A percentile compares a stretch with the other conserved stretches of the same genome.
Evolutionary conservation across 2,888 invertebrate species (phyloP).

Genomic region (Selenia dentaria): DNA sequence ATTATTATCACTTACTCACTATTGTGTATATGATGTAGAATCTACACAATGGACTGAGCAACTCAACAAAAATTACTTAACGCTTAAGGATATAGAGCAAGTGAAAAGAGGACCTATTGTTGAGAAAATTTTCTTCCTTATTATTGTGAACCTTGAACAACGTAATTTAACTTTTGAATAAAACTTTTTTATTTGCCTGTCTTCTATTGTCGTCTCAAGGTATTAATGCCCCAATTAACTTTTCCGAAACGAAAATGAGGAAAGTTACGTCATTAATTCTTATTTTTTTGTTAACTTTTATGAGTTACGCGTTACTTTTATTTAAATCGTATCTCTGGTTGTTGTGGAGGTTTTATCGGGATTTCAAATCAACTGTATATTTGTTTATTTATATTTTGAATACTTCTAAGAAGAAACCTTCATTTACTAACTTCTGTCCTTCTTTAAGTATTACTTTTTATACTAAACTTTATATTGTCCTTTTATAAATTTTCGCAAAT

Average conservation of each 20-base stretch:
- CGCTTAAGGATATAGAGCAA: constrained; percentile 3
- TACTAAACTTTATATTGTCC: no score
- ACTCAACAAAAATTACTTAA: no score
- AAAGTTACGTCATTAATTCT: constrained; percentile 37
- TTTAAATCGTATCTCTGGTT: constrained; percentile 20
- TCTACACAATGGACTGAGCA: no score
- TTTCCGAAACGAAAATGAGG: constrained; percentile 33
- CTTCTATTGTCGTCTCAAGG: constrained; percentile 28
- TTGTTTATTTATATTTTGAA: no score
- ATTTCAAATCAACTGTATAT: no score
- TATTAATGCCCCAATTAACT: constrained; percentile 33
- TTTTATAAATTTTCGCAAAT: no score
- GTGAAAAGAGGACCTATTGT: constrained; percentile 18
- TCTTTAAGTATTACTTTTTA: no score
- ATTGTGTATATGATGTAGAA: no score
- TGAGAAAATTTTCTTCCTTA: constrained; percentile 13
- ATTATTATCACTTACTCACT: no score
- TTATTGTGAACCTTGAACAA: constrained; percentile 18
- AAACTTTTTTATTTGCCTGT: constrained; percentile 30
- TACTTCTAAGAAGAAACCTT: no score
- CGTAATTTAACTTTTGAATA: constrained; percentile 35
- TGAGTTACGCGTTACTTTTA: constrained; percentile 22
- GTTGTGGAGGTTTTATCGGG: constrained; percentile 2
- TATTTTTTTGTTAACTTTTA: constrained; percentile 33
- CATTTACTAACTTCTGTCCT: no score